Base-by-base conservation (phyloP, 2,888 invertebrate species). In the Aelia acuminata region DNA sequence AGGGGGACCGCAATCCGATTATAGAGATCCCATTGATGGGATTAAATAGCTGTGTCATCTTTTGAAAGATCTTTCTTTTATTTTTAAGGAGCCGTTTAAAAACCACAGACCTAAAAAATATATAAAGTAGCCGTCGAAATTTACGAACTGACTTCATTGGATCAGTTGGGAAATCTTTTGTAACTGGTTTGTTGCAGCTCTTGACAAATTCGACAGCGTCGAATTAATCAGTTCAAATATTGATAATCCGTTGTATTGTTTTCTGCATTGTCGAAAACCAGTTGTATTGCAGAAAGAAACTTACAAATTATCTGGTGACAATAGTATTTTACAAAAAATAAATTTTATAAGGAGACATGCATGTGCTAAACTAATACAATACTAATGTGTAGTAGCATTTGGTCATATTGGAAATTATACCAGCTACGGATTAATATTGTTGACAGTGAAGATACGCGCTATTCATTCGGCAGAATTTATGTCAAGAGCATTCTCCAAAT, bases 11-110 rank as follows among this genome's bases (percentile, higher is more conserved):
- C 15, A 31, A 63, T 63, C 63, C 5, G 18, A 31, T 63, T 31
- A 63, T 63, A 31, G 31, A 18, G 63, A 63, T 15, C 31, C 31
- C 63, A 63, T 31, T 31, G 63, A 63, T 26, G 31, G 63, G 18
- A 63, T 63, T 57, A n/a, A 57, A 57, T n/a, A 63, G 26, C 63
- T 63, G 31, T 31, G 63, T 31, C 63, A 31, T 63, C 63, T 63
- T 63, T 63, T 31, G 63, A 63, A 63, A 63, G 31, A 31, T 63
- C 18, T 31, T 31, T 63, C 31, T 63, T 31, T 31, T 43, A 4
- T 43, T 43, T 43, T 43, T 43, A 43, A 63, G 31, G 31, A 63
- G 31, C 7, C 63, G 63, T 13, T 63, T 63, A 31, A 63, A 63
- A 31, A 63, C 63, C 15, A 31, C 31, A 31, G 63, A 18, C 31